phyloP scores from a whole-genome alignment of 2,797 vertebrate species.

The Arctocebus calabarensis region DNA sequence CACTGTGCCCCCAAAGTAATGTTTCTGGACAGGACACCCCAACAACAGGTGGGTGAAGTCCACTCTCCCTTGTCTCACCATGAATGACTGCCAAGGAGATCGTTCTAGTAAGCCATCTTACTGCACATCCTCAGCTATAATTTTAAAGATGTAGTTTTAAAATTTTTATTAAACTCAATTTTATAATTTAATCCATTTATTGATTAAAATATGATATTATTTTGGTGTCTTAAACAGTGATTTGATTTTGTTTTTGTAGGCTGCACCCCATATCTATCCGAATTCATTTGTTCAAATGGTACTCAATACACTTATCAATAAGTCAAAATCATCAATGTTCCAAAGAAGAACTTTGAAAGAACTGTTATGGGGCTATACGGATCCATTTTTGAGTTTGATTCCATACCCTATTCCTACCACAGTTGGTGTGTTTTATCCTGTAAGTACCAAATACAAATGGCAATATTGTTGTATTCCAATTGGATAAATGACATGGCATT shows the following conservation, averaged over 20 bases:
- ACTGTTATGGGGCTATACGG: slow-evolving; percentile 95
- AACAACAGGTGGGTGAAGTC: too few species aligned
- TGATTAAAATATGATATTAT: not conserved
- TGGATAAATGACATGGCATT: not conserved
- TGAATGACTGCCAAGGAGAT: too few species aligned
- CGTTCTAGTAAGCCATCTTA: too few species aligned
- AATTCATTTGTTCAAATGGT: rapidly evolving
- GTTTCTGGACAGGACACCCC: too few species aligned
- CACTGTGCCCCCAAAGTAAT: too few species aligned
- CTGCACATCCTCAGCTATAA: not conserved
- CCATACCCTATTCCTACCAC: slow-evolving; percentile 6
- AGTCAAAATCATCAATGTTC: slow-evolving; percentile 90
- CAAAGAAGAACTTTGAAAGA: slow-evolving; percentile 93
- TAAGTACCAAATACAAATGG: slow-evolving; percentile 85
- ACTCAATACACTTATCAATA: slow-evolving; percentile 85
- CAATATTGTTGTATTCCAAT: not conserved
- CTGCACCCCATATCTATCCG: slow-evolving; percentile 85
- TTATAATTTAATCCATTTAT: not conserved
- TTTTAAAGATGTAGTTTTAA: not conserved
- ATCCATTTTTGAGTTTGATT: slow-evolving; percentile 89
- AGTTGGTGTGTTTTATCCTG: slow-evolving; percentile 92
- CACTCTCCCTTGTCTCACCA: too few species aligned
- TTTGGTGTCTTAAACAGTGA: not conserved
- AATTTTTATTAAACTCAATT: not conserved
- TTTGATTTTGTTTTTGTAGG: slow-evolving; percentile 86